A percentile compares a stretch with the other conserved stretches of the same genome.
phyloP scores from a whole-genome alignment of 92 coral and sea anemone species.

The Actinernus sp. region DNA sequence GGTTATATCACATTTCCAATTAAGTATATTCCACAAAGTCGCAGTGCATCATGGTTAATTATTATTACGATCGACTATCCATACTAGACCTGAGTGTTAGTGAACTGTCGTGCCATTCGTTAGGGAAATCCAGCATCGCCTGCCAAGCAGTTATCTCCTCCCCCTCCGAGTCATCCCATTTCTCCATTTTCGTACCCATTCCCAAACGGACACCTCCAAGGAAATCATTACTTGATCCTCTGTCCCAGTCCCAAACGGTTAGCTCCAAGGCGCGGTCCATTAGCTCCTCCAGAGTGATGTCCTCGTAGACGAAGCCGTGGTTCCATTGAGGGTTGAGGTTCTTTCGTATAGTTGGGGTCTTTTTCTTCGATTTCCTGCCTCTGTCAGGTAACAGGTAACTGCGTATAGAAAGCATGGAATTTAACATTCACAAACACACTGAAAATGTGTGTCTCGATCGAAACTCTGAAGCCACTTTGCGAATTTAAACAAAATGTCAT shows the following conservation, averaged over 20 bases:
- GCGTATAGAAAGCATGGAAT: no score
- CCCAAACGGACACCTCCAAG: conserved; percentile 96
- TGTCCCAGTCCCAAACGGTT: conserved; percentile 99
- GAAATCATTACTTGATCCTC: conserved; percentile 96
- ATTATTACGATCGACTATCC: conserved; percentile 79
- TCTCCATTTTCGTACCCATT: conserved; percentile 75
- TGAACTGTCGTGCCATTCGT: conserved; percentile 82
- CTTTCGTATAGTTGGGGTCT: conserved; percentile 84
- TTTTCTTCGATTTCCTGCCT: conserved; percentile 93
- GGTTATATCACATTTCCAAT: no score
- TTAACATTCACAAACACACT: no score
- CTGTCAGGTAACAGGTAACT: conserved; percentile 97
- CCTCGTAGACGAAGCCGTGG: conserved; percentile 80
- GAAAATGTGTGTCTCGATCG: no score
- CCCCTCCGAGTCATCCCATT: conserved; percentile 95
- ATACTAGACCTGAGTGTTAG: conserved; percentile 88
- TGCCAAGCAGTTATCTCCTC: conserved; percentile 94
- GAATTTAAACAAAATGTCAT: no score
- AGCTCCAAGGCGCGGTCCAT: conserved; percentile 95
- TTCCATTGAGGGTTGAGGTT: conserved; percentile 94
- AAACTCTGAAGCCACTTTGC: no score
- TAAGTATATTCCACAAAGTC: no score
- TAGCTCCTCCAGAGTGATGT: conserved; percentile 78
- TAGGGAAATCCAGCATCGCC: conserved; percentile 82
- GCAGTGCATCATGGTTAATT: neutral